These are phyloP conservation scores for Pseudochaenichthys georgianus DNA, from an alignment of 2,797 vertebrate genomes.

Conservation along the genomic window DNA sequence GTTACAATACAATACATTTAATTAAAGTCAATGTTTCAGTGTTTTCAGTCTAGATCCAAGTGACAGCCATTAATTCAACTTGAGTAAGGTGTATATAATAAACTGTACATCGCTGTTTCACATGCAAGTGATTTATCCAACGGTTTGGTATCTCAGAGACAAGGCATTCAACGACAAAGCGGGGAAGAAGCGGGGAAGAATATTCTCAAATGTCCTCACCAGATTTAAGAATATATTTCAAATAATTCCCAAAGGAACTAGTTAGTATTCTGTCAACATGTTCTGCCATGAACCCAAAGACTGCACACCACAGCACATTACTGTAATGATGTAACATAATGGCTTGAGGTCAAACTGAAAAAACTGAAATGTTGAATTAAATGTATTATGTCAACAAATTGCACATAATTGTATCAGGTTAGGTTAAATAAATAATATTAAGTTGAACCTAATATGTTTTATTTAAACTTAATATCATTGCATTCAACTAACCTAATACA, in stretches of 20 bases:
- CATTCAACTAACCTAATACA: too few relatives aligned
- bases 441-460: too few relatives aligned
- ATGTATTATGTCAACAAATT: too few relatives aligned
- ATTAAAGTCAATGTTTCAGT: too few relatives aligned
- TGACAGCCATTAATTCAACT: conserved; percentile 30
- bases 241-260: background rate
- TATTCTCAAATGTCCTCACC: background rate
- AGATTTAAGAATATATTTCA: background rate
- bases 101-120: conserved; percentile 5
- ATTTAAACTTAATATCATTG: too few relatives aligned
- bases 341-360: conserved; percentile 10
- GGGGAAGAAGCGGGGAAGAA: background rate
- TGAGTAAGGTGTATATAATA: conserved; percentile 6
- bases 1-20: too few relatives aligned
- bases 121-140: background rate
- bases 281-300: conserved; percentile 6
- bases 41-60: conserved; percentile 4
- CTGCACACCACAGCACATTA: conserved; percentile 14
- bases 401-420: too few relatives aligned
- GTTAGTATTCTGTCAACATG: background rate
- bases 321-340: conserved; percentile 24
- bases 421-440: too few relatives aligned
- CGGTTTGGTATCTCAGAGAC: background rate
- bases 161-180: background rate
- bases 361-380: too few relatives aligned